phyloP scores from a whole-genome alignment of 2,888 invertebrate species.

The Cynaeus angustus region DNA sequence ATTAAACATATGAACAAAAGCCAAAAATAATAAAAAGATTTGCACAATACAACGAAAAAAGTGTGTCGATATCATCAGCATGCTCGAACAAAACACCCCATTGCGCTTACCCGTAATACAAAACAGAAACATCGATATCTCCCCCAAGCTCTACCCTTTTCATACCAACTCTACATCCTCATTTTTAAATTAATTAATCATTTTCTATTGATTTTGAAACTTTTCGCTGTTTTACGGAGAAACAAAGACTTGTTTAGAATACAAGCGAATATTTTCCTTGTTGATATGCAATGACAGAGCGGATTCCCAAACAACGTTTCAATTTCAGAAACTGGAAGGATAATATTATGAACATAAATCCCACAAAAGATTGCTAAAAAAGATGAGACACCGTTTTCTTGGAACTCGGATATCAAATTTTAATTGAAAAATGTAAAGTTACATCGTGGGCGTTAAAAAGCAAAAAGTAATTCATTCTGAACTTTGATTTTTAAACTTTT shows the following conservation, averaged over 20 bases:
- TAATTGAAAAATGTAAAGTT: too few species aligned
- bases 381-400: too few species aligned
- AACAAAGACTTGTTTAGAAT: constrained; percentile 11
- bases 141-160: constrained; percentile 30
- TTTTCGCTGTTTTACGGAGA: background rate
- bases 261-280: background rate
- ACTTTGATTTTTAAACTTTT: too few species aligned
- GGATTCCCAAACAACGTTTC: background rate
- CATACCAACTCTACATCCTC: constrained; percentile 16
- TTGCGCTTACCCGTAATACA: constrained; percentile 5
- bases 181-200: constrained; percentile 35
- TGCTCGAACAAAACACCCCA: constrained; percentile 15
- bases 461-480: too few species aligned
- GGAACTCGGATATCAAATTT: too few species aligned
- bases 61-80: constrained; percentile 4
- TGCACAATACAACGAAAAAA: constrained; percentile 7
- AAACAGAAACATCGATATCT: constrained; percentile 34
- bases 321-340: too few species aligned
- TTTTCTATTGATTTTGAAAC: constrained; percentile 22
- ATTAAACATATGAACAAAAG: constrained; percentile 4
- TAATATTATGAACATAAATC: too few species aligned
- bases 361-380: too few species aligned
- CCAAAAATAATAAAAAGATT: constrained; percentile 2
- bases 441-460: too few species aligned
- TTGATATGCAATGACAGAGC: background rate